Conservation (phyloP, 2,113 vertebrate species). For the Cryptoleucopteryx plumbea region DNA sequence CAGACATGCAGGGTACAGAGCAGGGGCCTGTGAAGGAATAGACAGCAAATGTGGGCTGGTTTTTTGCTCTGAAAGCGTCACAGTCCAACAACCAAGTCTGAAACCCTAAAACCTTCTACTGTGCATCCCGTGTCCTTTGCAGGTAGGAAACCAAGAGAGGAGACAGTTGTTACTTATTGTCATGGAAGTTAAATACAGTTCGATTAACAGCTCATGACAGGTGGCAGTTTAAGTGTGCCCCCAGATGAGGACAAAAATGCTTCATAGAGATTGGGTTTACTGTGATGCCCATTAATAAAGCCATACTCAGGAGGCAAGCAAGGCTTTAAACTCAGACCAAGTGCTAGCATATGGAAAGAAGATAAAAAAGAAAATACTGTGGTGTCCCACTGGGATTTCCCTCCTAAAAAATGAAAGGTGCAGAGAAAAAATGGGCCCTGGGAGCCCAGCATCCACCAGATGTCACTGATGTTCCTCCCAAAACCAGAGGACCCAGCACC, state of each 20-base stretch:
- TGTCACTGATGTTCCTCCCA: slow-evolving; percentile 52
- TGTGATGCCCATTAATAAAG: neutral
- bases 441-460: slow-evolving; percentile 33
- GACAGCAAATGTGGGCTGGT: neutral
- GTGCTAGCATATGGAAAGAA: neutral
- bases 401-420: neutral
- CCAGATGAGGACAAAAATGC: neutral
- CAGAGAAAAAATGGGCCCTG: neutral
- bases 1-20: neutral
- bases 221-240: neutral
- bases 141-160: neutral
- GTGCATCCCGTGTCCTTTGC: neutral
- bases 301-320: neutral
- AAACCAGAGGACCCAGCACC: neutral
- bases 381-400: neutral
- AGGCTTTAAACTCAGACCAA: neutral
- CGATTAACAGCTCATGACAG: neutral
- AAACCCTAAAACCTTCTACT: neutral
- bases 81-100: neutral
- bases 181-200: neutral
- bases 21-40: neutral
- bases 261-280: neutral
- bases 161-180: neutral
- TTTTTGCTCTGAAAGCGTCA: neutral
- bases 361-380: neutral